Base-by-base conservation (phyloP, 2,888 invertebrate species). In the Synanthedon formicaeformis region DNA sequence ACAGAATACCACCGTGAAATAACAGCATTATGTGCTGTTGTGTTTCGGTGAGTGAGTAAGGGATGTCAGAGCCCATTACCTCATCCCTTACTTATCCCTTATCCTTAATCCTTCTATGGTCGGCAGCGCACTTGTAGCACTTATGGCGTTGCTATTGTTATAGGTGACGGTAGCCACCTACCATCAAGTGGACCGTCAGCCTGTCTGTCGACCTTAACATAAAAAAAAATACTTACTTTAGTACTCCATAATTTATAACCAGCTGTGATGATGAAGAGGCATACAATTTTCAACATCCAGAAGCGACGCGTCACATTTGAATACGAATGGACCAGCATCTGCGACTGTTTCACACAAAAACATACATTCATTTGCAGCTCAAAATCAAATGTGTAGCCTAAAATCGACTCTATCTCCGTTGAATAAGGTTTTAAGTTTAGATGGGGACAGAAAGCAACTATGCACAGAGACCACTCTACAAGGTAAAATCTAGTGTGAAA, bases 251-350 rank as follows among this genome's bases (percentile, higher is more conserved):
- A 34, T 10, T 10, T 34, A 48, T 48, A 48, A 52, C 48, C 48
- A 40, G 13, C 34, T 27, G n/a, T 50, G 13, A 12, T 18, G 6
- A 12, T 50, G 50, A 18, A 50, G 50, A 50, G n/a, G 18, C 49
- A 23, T 49, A 49, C 18, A 49, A 49, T 49, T 49, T 49, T 49
- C 49, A 49, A 16, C 16, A 49, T 18, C 18, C 49, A 23, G 11
- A 16, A 16, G 16, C 13, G 18, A 34, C 52, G 48, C 52, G 13
- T 50, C 53, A 45, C 56, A 59, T 56, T 57, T 59, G 55, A 57
- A 59, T 59, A 54, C 52, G 57, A 59, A 59, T 57, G 55, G 51
- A 50, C 54, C 51, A 52, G 51, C 56, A 56, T 56, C 56, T 56
- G 56, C 48, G 54, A 13, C 45, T 56, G 52, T 51, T 41, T 49